Percentiles rank a stretch among this genome's conserved stretches.
phyloP scores from a whole-genome alignment of 2,113 vertebrate species.

The Mola mola region DNA sequence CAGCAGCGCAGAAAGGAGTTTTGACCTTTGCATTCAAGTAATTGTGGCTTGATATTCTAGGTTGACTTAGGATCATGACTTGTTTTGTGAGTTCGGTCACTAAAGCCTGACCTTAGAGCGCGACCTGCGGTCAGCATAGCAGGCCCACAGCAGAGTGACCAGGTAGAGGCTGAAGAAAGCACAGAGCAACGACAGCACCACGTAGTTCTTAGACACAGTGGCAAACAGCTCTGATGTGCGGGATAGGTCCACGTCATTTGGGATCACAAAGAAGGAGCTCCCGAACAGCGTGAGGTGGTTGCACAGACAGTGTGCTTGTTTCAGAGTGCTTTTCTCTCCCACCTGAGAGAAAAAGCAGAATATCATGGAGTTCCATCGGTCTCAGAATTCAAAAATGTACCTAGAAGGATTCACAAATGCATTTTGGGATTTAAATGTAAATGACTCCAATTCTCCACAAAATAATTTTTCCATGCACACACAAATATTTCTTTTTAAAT shows the following conservation, averaged over 20 bases:
- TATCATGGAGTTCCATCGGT: too few relatives aligned
- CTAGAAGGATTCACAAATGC: too few relatives aligned
- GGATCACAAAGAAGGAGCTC: constrained; percentile 84
- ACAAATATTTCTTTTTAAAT: too few relatives aligned
- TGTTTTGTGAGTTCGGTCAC: too few relatives aligned
- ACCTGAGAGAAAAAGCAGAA: constrained; percentile 72
- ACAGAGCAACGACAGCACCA: constrained; percentile 82
- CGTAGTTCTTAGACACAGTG: constrained; percentile 80
- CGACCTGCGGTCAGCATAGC: constrained; percentile 81
- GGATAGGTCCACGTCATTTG: constrained; percentile 81
- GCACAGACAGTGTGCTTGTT: constrained; percentile 83
- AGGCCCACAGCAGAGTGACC: constrained; percentile 80
- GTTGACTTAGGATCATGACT: too few relatives aligned
- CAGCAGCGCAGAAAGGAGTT: too few relatives aligned
- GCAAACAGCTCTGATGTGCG: constrained; percentile 78
- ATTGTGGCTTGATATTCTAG: too few relatives aligned
- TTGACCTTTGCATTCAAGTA: too few relatives aligned
- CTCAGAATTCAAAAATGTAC: too few relatives aligned
- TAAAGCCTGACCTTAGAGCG: constrained; percentile 76
- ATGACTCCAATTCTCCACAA: too few relatives aligned
- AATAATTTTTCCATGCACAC: too few relatives aligned
- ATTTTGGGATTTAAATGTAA: too few relatives aligned
- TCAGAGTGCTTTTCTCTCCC: constrained; percentile 69
- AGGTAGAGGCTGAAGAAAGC: constrained; percentile 82
- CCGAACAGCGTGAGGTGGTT: constrained; percentile 85